Evolutionary conservation across 2,113 vertebrate genomes (phyloP), one percentile per base, ranked within the genome.

Genomic region (Pelusios castaneus): DNA sequence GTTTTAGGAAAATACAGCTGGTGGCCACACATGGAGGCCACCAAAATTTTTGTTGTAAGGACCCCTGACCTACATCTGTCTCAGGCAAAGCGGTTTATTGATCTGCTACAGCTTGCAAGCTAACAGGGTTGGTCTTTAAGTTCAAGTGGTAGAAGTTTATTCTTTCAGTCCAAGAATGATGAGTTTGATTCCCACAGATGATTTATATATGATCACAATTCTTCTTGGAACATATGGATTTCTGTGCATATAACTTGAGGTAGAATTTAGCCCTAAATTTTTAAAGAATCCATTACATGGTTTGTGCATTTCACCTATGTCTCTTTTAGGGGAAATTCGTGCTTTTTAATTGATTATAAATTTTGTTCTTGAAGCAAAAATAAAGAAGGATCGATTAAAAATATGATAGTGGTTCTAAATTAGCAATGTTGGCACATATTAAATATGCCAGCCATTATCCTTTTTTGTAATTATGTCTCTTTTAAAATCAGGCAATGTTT

Each of bases 401-500:
- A 86, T 88, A 85, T 82, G 95, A 94, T 94, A 89, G 75, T 87
- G 43, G n/a, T 8, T 97, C 88, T 96, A 94, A 95, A 83, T 1
- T 93, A 85, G 86, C 73, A 90, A 82, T 1, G 41, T 12, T 80
- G 75, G 70, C 80, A 91, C 21, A 88, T 25, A 90, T 67, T 93
- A 89, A 89, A 27, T 80, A 88, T 83, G 80, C 51, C 90, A 90
- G 24, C 1, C 43, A 80, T 1, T 4, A 31, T 34, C 1, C 85
- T 84, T 87, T 86, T 86, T 80, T 90, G 34, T 90, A 96, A 89
- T 88, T 88, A 55, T 81, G 51, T 14, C 22, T 93, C 21, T 60
- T 85, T 90, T 91, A 97, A 94, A 97, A 93, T 97, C 95, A 97
- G 82, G 89, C 2, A 79, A 38, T 55, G 9, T 89, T 93, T 96